These are phyloP conservation scores for Cheilosia variabilis DNA, from an alignment of 2,888 invertebrate genomes.

Conservation along the genomic window DNA sequence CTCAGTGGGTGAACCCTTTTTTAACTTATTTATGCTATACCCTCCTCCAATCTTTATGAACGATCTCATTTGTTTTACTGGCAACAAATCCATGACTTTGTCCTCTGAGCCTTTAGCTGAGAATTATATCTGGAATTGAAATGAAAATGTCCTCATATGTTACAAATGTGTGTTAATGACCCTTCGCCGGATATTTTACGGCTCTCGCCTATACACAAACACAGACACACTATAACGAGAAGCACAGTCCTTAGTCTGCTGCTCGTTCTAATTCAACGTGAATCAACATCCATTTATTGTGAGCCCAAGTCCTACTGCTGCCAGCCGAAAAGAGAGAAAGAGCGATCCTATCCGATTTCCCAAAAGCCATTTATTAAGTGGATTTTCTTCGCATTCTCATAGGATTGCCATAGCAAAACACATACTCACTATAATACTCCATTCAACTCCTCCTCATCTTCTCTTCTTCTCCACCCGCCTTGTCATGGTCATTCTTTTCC, in stretches of 20 bases:
- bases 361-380: slow-evolving; percentile 75
- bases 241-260: not conserved
- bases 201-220: slow-evolving; percentile 20
- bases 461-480: no score
- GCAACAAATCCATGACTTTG: slow-evolving; percentile 56
- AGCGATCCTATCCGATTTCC: slow-evolving; percentile 69
- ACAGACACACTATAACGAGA: not conserved
- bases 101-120: slow-evolving; percentile 26
- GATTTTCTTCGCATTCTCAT: slow-evolving; percentile 61
- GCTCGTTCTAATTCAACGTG: slow-evolving; percentile 31
- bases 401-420: slow-evolving; percentile 23
- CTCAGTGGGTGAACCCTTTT: slow-evolving; percentile 29
- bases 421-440: not conserved
- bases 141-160: slow-evolving; percentile 74
- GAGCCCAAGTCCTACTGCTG: slow-evolving; percentile 17
- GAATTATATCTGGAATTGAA: slow-evolving; percentile 50
- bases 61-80: slow-evolving; percentile 71
- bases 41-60: slow-evolving; percentile 66
- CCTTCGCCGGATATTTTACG: slow-evolving; percentile 71
- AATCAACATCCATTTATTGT: slow-evolving; percentile 70
- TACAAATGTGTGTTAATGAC: slow-evolving; percentile 75
- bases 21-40: slow-evolving; percentile 48
- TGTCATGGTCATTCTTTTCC: slow-evolving; percentile 30
- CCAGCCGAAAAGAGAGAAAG: slow-evolving; percentile 10
- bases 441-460: not conserved